phyloP scores from a whole-genome alignment of 2,888 invertebrate genomes.

The Chironomus tentans region DNA sequence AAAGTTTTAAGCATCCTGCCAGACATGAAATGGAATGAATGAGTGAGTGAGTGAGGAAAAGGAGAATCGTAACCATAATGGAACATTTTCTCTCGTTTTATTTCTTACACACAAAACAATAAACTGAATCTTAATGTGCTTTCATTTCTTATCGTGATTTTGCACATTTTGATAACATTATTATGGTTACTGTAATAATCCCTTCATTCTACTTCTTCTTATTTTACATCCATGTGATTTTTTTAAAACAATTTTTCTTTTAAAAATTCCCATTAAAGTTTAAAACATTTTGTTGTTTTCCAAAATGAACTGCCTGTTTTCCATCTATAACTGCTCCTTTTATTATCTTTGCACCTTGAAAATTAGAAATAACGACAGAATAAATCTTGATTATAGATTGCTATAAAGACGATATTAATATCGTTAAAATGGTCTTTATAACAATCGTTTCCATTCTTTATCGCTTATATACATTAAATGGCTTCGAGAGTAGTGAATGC shows the following conservation, averaged over 20 bases:
- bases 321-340: background rate
- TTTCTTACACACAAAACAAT: background rate
- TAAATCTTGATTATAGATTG: slow-evolving; percentile 4
- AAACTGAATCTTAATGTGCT: background rate
- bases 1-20: too few species aligned
- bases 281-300: too few species aligned
- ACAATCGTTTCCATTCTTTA: background rate
- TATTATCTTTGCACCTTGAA: slow-evolving; percentile 3
- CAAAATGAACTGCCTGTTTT: too few species aligned
- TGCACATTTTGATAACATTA: background rate
- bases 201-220: background rate
- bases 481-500: too few species aligned
- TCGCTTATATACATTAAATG: too few species aligned
- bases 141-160: background rate
- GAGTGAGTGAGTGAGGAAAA: background rate
- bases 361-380: slow-evolving; percentile 5
- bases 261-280: too few species aligned
- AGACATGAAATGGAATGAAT: background rate
- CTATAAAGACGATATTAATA: background rate
- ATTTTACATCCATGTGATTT: too few species aligned
- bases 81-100: background rate
- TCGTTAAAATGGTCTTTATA: background rate
- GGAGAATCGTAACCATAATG: background rate
- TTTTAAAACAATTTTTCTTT: too few species aligned
- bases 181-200: background rate